Evolutionary conservation across 30 jellyfish, hydroid and myxozoan genomes (phyloP).

Genomic region (Nemopilema nomurai): DNA sequence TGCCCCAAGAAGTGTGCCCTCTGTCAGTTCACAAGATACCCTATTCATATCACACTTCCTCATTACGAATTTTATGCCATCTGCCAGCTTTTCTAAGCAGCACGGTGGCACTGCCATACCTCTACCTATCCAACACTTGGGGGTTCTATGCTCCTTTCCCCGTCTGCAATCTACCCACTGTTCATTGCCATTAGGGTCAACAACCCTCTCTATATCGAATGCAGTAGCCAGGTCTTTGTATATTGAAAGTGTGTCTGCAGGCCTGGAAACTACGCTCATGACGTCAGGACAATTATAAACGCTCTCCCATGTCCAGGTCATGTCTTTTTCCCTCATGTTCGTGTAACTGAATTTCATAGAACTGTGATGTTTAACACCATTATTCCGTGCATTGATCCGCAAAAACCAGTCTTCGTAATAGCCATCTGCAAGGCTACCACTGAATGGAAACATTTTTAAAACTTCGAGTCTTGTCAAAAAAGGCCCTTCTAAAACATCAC

Average conservation of each 20-base stretch:
- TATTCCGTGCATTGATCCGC: slow-evolving; percentile 20
- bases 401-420: slow-evolving; percentile 88
- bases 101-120: slow-evolving; percentile 99
- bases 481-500: slow-evolving; percentile 71
- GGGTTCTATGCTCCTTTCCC: slow-evolving; percentile 13
- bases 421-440: slow-evolving; percentile 43
- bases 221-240: slow-evolving; percentile 37
- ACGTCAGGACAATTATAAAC: slow-evolving; percentile 91
- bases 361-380: background rate
- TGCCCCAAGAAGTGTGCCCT: slow-evolving; percentile 91
- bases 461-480: slow-evolving; percentile 52
- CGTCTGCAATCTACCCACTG: slow-evolving; percentile 89
- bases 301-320: background rate
- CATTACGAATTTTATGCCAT: slow-evolving; percentile 71
- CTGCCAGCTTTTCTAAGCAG: slow-evolving; percentile 77
- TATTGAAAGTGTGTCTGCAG: slow-evolving; percentile 6
- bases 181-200: slow-evolving; percentile 20
- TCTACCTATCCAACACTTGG: slow-evolving; percentile 54
- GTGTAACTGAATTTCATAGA: background rate
- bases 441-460: slow-evolving; percentile 18
- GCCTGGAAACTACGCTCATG: slow-evolving; percentile 26
- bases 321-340: background rate
- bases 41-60: slow-evolving; percentile 27
- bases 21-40: slow-evolving; percentile 73
- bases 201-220: slow-evolving; percentile 78